Base-by-base conservation (phyloP, 1,140 invertebrate genomes). In the Megalonaias nervosa region DNA sequence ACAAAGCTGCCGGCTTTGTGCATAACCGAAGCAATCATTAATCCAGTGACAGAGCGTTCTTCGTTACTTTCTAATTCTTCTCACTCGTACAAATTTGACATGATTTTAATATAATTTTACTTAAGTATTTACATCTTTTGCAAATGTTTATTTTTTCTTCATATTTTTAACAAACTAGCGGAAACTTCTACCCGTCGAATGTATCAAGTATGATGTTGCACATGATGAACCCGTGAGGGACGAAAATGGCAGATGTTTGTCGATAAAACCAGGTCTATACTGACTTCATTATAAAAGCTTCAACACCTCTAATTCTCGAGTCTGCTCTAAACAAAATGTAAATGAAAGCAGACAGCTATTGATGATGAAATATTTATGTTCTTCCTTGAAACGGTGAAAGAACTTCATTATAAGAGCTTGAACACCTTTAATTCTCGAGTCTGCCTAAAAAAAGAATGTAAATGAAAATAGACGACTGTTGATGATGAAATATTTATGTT, bases 201-300 rank as follows among this genome's bases (percentile, higher is more conserved):
- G 80, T 2, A 75, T 69, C n/a, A 72, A 81, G 64, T 85, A 79
- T 80, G 85, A 88, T 69, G 74, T 82, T 61, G 71, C 65, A 12
- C 84, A 77, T 11, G 80, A 82, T 14, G 71, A 78, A 61, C 81
- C 83, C 26, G 48, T 84, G 2, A 71, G 85, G 77, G 78, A 86
- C 74, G 74, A 79, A 65, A 76, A 85, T 71, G 86, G 86, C 6
- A 70, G 71, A 16, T 88, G 86, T 74, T 83, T 86, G 67, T 64
- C 79, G 23, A 72, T 84, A 1, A 81, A 80, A 69, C 67, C 67
- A 72, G 84, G 85, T 85, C 76, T 77, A 67, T 48, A 19, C 67
- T 17, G n/a, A 64, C 15, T 13, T 16, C 57, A 59, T 57, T 74
- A 13, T 26, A 67, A 12, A 17, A 17, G 19, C 26, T 9, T 26